Evolutionary conservation across 2,888 invertebrate genomes (phyloP).

Genomic region (Vanessa cardui): DNA sequence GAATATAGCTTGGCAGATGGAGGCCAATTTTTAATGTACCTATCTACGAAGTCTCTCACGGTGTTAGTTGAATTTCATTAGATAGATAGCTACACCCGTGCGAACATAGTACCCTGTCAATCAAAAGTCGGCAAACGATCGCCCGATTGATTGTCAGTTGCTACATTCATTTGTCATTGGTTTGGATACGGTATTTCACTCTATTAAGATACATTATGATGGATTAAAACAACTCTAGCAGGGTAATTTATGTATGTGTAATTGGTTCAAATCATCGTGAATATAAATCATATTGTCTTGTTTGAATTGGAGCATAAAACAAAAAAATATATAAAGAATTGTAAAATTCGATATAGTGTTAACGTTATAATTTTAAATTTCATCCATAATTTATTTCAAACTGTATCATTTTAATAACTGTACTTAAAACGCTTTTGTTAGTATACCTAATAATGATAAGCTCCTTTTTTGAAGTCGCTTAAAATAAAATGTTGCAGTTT

Average conservation of each 20-base stretch:
- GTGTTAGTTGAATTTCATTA: constrained; percentile 24
- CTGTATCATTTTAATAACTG: too few species aligned
- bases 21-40: constrained; percentile 27
- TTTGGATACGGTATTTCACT: constrained; percentile 29
- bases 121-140: constrained; percentile 26
- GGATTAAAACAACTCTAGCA: constrained; percentile 7
- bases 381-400: too few species aligned
- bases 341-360: too few species aligned
- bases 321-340: too few species aligned
- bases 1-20: constrained; percentile 16
- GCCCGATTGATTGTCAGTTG: constrained; percentile 17
- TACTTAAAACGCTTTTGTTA: too few species aligned
- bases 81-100: constrained; percentile 35
- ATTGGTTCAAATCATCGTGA: too few species aligned
- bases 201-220: constrained; percentile 18
- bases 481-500: too few species aligned
- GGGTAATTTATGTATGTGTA: neutral
- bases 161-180: constrained; percentile 25
- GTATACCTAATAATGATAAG: too few species aligned
- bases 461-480: too few species aligned
- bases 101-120: constrained; percentile 33
- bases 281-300: too few species aligned
- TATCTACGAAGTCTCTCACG: constrained; percentile 30
- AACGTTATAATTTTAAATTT: too few species aligned
- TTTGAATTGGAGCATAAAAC: too few species aligned